Evolutionary conservation across 2,888 invertebrate species (phyloP).

Genomic region (Uropetala carovei): DNA sequence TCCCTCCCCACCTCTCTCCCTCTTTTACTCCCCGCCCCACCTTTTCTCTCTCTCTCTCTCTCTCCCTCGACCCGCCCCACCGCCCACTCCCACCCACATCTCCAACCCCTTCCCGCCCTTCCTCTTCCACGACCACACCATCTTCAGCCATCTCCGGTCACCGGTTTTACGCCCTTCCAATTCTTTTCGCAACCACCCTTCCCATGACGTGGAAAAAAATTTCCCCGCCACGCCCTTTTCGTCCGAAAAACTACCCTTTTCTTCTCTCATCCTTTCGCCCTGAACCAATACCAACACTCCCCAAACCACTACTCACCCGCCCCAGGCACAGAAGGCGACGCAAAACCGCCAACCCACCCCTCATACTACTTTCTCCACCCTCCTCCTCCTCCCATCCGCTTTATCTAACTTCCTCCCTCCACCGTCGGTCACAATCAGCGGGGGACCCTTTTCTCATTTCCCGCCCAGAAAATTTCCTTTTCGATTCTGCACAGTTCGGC

Average conservation of each 20-base stretch:
- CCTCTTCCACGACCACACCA: not conserved
- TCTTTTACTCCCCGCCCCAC: no score
- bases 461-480: constrained; percentile 37
- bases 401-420: not conserved
- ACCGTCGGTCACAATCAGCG: not conserved
- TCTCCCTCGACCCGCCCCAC: not conserved
- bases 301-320: no score
- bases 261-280: not conserved
- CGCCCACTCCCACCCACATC: not conserved
- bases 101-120: not conserved
- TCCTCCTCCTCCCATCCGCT: not conserved
- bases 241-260: not conserved
- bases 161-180: not conserved
- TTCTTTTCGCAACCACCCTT: not conserved
- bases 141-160: not conserved
- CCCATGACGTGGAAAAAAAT: not conserved
- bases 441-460: constrained; percentile 47
- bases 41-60: not conserved
- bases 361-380: not conserved
- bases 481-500: constrained; percentile 1
- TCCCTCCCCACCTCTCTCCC: not conserved
- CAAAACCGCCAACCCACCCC: not conserved
- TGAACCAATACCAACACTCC: not conserved
- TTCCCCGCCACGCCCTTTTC: not conserved
- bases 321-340: not conserved